Evolutionary conservation across 2,888 invertebrate species (phyloP).

Genomic region (Athalia circularis): DNA sequence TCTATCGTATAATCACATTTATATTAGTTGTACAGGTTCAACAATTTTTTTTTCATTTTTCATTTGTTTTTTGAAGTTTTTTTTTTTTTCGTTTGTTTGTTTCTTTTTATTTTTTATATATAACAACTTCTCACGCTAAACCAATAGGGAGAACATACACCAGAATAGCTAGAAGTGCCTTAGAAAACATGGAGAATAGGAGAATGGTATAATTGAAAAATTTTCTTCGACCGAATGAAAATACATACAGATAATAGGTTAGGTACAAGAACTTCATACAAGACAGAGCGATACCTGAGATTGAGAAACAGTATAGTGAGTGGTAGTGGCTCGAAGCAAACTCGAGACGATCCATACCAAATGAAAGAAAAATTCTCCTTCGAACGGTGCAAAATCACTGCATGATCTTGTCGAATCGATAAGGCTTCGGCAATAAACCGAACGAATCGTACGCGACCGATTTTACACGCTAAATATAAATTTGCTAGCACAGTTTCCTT

Average conservation of each 20-base stretch:
- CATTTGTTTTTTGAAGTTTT: background rate
- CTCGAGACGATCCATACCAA: too few relatives aligned
- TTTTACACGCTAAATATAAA: background rate
- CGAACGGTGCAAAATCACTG: too few relatives aligned
- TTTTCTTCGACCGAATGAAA: background rate
- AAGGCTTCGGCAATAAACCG: too few relatives aligned
- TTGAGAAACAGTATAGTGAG: slow-evolving; percentile 28
- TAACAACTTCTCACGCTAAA: slow-evolving; percentile 15
- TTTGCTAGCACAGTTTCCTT: background rate
- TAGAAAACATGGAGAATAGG: background rate
- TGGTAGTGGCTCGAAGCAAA: too few relatives aligned
- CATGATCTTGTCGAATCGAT: too few relatives aligned
- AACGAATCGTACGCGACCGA: too few relatives aligned
- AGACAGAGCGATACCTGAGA: slow-evolving; percentile 30
- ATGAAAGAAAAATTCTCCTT: too few relatives aligned
- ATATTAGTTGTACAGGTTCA: slow-evolving; percentile 30
- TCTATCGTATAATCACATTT: slow-evolving; percentile 31
- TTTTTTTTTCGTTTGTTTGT: background rate
- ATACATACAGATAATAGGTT: slow-evolving; percentile 15
- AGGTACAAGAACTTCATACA: slow-evolving; percentile 12
- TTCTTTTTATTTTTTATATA: slow-evolving; percentile 7
- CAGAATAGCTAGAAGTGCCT: background rate
- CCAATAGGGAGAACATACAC: background rate
- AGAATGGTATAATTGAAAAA: slow-evolving; percentile 6
- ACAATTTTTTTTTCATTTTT: background rate